Conservation (phyloP, 2,888 invertebrate species). For the Gari tellinella region DNA sequence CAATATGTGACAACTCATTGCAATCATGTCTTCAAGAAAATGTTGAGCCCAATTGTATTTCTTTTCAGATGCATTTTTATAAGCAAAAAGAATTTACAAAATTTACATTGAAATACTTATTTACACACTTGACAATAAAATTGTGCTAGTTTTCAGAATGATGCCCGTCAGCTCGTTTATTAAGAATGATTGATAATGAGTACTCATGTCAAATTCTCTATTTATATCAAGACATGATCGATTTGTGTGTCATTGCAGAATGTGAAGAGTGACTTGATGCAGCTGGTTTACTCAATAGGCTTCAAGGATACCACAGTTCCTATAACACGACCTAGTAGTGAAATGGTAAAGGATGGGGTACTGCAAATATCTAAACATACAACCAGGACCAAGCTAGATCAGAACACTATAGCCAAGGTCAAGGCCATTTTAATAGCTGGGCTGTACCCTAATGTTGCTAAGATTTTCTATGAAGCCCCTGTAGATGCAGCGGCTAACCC, state of each 20-base stretch:
- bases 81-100: no score
- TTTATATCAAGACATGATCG: no score
- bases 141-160: no score
- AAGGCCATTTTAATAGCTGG: constrained; percentile 93
- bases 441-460: constrained; percentile 93
- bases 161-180: no score
- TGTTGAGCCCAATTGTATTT: no score
- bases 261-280: constrained; percentile 78
- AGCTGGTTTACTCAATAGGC: constrained; percentile 76
- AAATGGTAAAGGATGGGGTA: constrained; percentile 52
- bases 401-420: constrained; percentile 71
- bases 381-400: constrained; percentile 62
- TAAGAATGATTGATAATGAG: no score
- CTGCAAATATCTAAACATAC: constrained; percentile 66
- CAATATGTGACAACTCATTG: no score
- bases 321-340: constrained; percentile 5
- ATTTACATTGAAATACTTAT: no score
- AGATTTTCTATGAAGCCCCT: constrained; percentile 66
- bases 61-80: no score
- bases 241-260: constrained; percentile 76
- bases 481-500: constrained; percentile 73
- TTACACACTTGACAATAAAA: no score
- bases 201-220: no score
- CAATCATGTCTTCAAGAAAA: no score
- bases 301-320: constrained; percentile 55